Percentiles rank a stretch among this genome's conserved stretches.
Evolutionary conservation across 2,888 invertebrate genomes (phyloP).

Genomic region (Scrobipalpa costella): DNA sequence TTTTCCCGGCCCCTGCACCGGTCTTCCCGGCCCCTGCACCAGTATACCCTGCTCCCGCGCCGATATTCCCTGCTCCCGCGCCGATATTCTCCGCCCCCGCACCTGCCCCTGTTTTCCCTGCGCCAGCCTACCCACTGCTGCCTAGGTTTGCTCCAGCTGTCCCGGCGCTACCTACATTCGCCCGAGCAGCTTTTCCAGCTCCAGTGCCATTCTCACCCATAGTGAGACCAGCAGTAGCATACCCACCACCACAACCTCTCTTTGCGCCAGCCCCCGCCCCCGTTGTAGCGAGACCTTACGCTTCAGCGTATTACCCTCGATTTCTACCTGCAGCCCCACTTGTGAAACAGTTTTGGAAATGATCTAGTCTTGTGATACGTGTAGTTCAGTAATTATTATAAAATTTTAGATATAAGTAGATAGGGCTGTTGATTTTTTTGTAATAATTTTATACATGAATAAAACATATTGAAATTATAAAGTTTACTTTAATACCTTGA

Average conservation of each 20-base stretch:
- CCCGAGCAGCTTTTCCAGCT: slow-evolving; percentile 19
- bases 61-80: slow-evolving; percentile 22
- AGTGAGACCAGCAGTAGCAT: slow-evolving; percentile 30
- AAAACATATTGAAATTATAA: slow-evolving; percentile 35
- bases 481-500: background rate
- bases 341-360: slow-evolving; percentile 67
- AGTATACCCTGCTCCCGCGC: slow-evolving; percentile 27
- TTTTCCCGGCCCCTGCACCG: slow-evolving; percentile 23
- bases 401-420: slow-evolving; percentile 17
- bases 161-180: slow-evolving; percentile 27
- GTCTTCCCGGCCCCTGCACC: slow-evolving; percentile 24
- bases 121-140: slow-evolving; percentile 9
- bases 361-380: slow-evolving; percentile 45
- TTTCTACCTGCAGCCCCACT: slow-evolving; percentile 44
- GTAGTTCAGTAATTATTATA: slow-evolving; percentile 29
- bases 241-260: slow-evolving; percentile 29
- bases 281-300: slow-evolving; percentile 23
- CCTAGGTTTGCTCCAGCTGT: slow-evolving; percentile 25
- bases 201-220: slow-evolving; percentile 22
- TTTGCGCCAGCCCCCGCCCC: slow-evolving; percentile 34
- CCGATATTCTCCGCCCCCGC: slow-evolving; percentile 28
- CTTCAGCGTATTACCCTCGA: slow-evolving; percentile 33
- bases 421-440: slow-evolving; percentile 39
- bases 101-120: slow-evolving; percentile 28
- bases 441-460: slow-evolving; percentile 45